A percentile compares a stretch with the other conserved stretches of the same genome.
Evolutionary conservation across 2,113 vertebrate species (phyloP).

Genomic region (Ptychochromis oligacanthus): DNA sequence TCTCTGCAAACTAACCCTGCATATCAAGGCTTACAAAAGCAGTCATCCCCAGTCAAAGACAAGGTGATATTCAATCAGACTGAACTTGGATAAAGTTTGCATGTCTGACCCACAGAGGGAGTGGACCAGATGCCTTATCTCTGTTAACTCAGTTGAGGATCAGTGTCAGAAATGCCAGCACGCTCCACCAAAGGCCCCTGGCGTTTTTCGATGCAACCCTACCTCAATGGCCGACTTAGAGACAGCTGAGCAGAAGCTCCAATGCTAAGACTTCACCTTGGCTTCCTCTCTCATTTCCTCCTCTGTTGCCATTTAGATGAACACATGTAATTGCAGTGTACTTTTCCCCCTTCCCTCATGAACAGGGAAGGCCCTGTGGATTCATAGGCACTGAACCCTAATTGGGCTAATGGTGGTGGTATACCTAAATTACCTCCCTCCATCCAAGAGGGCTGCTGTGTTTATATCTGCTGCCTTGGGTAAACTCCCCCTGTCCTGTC

Average conservation of each 20-base stretch:
- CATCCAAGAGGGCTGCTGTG: constrained; percentile 74
- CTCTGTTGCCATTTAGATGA: constrained; percentile 57
- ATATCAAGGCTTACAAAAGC: constrained; percentile 11
- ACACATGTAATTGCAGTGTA: constrained; percentile 62
- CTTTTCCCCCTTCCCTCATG: constrained; percentile 58
- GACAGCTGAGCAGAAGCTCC: constrained; percentile 43
- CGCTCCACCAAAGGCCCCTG: constrained; percentile 52
- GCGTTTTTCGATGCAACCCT: constrained; percentile 48
- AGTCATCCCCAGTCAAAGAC: constrained; percentile 11
- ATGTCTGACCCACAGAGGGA: constrained; percentile 43
- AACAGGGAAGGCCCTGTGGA: constrained; percentile 75
- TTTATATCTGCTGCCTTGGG: constrained; percentile 81
- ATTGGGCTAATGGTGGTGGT: constrained; percentile 78
- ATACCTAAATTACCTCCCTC: constrained; percentile 80
- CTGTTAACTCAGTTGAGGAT: constrained; percentile 32
- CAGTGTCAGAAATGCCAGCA: constrained; percentile 60
- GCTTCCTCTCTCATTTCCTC: constrained; percentile 69
- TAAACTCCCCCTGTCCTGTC: constrained; percentile 69
- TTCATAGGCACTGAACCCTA: constrained; percentile 80
- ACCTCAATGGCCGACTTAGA: constrained; percentile 67
- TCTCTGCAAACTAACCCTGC: constrained; percentile 20
- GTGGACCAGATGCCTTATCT: constrained; percentile 57
- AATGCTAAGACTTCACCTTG: constrained; percentile 59
- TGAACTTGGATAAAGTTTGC: constrained; percentile 57
- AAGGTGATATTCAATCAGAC: constrained; percentile 38